Evolutionary conservation across 2,888 invertebrate species (phyloP).

Genomic region (Athalia rosae): DNA sequence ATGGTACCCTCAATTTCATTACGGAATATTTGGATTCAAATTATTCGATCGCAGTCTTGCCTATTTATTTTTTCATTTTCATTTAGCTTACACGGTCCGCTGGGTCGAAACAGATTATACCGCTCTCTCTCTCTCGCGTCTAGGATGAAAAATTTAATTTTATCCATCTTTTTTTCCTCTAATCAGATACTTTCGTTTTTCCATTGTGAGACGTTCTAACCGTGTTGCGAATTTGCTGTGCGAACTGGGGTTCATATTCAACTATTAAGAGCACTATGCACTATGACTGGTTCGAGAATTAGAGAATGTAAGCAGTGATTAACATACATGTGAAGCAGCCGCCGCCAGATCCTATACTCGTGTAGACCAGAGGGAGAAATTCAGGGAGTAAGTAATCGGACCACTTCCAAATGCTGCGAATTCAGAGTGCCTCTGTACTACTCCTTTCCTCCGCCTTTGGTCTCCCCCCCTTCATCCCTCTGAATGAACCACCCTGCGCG

Average conservation of each 20-base stretch:
- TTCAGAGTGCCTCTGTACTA: conserved; percentile 36
- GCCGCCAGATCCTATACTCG: conserved; percentile 17
- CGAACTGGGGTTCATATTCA: not conserved
- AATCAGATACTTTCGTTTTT: not conserved
- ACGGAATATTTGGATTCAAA: conserved; percentile 17
- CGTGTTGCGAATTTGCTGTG: conserved; percentile 9
- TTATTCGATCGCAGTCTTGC: conserved; percentile 1
- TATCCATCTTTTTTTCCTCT: not conserved
- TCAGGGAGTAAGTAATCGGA: conserved; percentile 43
- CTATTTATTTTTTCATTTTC: not conserved
- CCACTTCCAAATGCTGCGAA: conserved; percentile 38
- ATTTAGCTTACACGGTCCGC: not conserved
- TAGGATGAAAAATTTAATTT: not conserved
- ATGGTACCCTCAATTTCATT: not conserved
- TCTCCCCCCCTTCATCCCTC: not conserved
- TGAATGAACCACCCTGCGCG: conserved; percentile 5
- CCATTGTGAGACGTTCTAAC: not conserved
- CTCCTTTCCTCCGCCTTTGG: not conserved
- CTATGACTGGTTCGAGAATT: conserved; percentile 25
- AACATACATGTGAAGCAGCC: conserved; percentile 38
- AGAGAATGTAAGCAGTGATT: conserved; percentile 41
- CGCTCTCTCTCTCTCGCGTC: not conserved
- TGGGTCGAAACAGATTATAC: not conserved
- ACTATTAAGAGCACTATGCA: conserved; percentile 14
- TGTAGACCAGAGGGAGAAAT: conserved; percentile 37